phyloP scores from a whole-genome alignment of 2,888 invertebrate species.

The Melipona bicolor region DNA sequence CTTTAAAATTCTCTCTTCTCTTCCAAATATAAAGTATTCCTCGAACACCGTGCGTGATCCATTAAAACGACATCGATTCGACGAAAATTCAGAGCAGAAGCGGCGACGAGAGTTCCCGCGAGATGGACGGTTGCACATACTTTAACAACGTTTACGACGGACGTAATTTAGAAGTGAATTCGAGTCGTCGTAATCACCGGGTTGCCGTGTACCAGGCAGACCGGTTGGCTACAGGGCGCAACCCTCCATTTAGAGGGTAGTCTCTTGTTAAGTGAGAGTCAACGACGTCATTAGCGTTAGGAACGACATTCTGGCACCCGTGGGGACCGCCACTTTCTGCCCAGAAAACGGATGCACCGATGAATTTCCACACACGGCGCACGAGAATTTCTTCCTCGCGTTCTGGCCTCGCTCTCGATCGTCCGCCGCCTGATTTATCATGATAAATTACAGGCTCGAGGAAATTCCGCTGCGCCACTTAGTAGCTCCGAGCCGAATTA shows the following conservation, averaged over 20 bases:
- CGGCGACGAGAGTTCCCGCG: constrained; percentile 2
- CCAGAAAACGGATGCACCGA: constrained; percentile 55
- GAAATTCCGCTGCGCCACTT: constrained; percentile 9
- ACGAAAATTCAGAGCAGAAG: constrained; percentile 33
- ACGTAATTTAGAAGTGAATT: constrained; percentile 72
- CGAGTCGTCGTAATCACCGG: constrained; percentile 72
- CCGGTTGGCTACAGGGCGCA: constrained; percentile 64
- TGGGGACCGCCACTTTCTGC: constrained; percentile 68
- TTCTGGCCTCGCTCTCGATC: constrained; percentile 1
- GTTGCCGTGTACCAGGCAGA: constrained; percentile 62
- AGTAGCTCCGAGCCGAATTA: not conserved
- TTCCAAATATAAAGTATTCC: not conserved
- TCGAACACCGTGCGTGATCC: not conserved
- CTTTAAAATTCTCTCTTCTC: not conserved
- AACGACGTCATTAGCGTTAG: constrained; percentile 79
- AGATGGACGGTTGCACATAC: constrained; percentile 45
- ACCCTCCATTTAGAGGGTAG: constrained; percentile 77
- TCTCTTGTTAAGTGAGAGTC: constrained; percentile 79
- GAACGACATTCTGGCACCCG: constrained; percentile 75
- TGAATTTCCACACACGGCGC: constrained; percentile 55
- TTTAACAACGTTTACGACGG: constrained; percentile 64
- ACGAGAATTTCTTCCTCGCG: constrained; percentile 32
- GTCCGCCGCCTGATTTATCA: constrained; percentile 42
- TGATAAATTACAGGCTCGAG: constrained; percentile 36
- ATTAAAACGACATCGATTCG: constrained; percentile 15